These are phyloP conservation scores for Nasonovia ribisnigri DNA, from an alignment of 2,888 invertebrate species.

Conservation along the genomic window DNA sequence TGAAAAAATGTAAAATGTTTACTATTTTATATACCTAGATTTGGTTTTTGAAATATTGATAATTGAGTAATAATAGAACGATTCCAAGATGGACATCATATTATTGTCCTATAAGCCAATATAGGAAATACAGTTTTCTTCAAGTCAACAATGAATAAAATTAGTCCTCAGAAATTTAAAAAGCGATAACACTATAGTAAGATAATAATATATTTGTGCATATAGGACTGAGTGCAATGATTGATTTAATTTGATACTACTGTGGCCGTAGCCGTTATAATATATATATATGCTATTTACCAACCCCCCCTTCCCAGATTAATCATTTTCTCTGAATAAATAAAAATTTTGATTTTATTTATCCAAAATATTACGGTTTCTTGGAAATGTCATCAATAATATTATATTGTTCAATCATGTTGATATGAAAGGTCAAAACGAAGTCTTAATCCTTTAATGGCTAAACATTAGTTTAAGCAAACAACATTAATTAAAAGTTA, in stretches of 20 bases:
- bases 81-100: neutral
- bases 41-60: neutral
- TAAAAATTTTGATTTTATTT: neutral
- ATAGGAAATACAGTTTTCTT: neutral
- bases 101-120: neutral
- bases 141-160: neutral
- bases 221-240: neutral
- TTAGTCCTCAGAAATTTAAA: neutral
- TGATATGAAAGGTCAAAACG: neutral
- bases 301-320: neutral
- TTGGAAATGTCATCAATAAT: neutral
- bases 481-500: neutral
- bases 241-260: neutral
- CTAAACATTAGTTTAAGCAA: neutral
- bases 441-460: neutral
- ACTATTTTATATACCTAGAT: neutral
- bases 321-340: neutral
- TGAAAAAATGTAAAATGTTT: neutral
- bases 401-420: neutral
- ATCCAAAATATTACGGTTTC: neutral
- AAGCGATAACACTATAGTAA: neutral
- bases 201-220: neutral
- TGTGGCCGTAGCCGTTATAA: neutral
- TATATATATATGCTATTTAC: neutral
- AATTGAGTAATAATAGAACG: neutral